These are phyloP conservation scores for Upupa epops DNA, from an alignment of 2,113 vertebrate species.

Conservation along the genomic window DNA sequence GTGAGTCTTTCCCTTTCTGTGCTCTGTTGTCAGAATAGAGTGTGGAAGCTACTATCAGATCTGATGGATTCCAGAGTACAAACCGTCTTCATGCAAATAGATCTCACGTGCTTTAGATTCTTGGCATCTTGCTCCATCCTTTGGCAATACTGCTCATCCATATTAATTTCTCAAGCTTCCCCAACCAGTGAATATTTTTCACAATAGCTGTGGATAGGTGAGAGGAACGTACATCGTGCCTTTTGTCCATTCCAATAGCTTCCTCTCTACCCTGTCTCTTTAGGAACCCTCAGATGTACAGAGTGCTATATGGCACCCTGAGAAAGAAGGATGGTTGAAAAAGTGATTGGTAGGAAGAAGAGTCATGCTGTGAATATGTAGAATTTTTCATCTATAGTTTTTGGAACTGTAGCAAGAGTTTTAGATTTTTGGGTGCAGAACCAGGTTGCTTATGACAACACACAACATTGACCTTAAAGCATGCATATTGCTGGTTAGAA, in stretches of 20 bases:
- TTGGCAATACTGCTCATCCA: neutral
- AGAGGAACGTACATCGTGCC: accelerated
- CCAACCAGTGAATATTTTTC: neutral
- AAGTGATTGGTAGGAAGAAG: neutral
- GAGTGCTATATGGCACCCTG: neutral
- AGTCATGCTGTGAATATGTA: neutral
- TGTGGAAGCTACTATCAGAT: neutral
- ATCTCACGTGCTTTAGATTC: neutral
- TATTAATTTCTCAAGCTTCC: neutral
- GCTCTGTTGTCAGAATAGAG: neutral
- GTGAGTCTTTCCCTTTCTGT: neutral
- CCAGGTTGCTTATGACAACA: neutral
- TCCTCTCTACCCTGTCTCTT: neutral
- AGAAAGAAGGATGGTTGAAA: neutral
- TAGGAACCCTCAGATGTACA: neutral
- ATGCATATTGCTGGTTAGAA: neutral
- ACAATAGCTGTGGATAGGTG: neutral
- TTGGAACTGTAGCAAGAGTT: neutral
- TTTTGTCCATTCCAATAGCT: neutral
- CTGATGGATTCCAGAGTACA: neutral
- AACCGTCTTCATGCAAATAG: neutral
- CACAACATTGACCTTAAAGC: neutral
- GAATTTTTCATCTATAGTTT: neutral
- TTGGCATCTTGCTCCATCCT: neutral
- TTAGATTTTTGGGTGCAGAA: neutral